Base-by-base conservation (phyloP, 1,140 invertebrate species). In the Phthorimaea operculella region DNA sequence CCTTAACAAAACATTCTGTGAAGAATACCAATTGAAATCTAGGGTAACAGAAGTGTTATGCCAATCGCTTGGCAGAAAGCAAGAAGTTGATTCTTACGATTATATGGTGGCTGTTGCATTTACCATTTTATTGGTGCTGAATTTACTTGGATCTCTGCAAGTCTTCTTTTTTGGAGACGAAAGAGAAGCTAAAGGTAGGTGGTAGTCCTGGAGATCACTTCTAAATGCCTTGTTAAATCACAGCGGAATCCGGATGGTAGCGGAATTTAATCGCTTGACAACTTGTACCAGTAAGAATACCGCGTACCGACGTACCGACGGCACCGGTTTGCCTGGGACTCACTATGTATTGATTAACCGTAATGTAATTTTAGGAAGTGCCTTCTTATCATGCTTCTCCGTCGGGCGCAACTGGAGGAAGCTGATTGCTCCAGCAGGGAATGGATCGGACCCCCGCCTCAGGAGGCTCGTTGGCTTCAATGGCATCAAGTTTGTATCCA, bases 1-100 rank as follows among this genome's bases (percentile, higher is more conserved):
- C 55, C 55, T 71, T 4, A 74, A 74, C 49, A 51, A 71, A 16
- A 56, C 64, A 39, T 18, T 71, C 5, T 63, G 58, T 54, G 44
- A 45, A 14, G 54, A 70, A 7, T 68, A 68, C 12, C 34, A 54
- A 50, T 55, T 71, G 15, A 66, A 60, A 54, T 53, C 62, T 7
- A 70, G 33, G 58, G 17, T 76, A 4, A 45, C 49, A 4, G 33
- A 65, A 8, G 47, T 50, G n/a, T n/a, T 60, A 14, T 64, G 42
- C 8, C 67, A 66, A 54, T 57, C 57, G 7, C 57, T 51, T 11
- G 17, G 36, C 5, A 57, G 66, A 39, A 56, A 63, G 1, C 48
- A 47, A 7, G 50, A 52, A 1, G 8, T 58, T 10, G 52, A 71
- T 21, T 60, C 68, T 16, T 11, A 10, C 11, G 49, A 47, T 18